Base-by-base conservation (phyloP, 2,797 vertebrate genomes). In the Microctenopoma stevenorrisi region DNA sequence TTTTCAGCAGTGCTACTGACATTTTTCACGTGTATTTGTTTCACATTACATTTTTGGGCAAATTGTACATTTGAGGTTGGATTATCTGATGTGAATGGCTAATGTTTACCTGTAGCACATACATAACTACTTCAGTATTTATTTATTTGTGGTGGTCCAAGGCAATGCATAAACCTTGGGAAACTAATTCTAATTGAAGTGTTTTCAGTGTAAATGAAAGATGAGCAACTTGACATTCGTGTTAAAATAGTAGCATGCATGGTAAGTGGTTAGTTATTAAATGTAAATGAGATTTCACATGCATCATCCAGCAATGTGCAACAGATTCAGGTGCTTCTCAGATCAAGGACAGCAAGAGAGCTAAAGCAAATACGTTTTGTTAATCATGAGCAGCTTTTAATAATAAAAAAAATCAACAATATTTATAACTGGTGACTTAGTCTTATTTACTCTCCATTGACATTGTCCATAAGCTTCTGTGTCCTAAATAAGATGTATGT, bases 11-110 rank as follows among this genome's bases (percentile, higher is more conserved):
- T 58, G 59, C 13, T 25, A 59, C 57, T 57, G 56, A 60, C 69
- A 67, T 73, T 70, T 47, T 70, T 65, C 65, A 54, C 57, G 61
- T 81, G 59, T 49, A 68, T 80, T 77, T 80, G 38, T 46, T 73
- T 79, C 68, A 77, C 55, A 79, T 47, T 66, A 59, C 52, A 65
- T 74, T 83, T 57, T 3, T 26, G 76, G 82, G 72, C 60, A 83
- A 86, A 87, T 83, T 85, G 70, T 62, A 86, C 64, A 81, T 83
- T 87, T 86, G 83, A 85, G 81, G 79, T 86, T 78, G 68, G 64
- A 78, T 89, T 84, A 81, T 83, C 76, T 71, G 56, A 25, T 67
- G 38, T 65, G 61, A 68, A 76, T 37, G 54, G 66, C 25, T 70
- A 81, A 82, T 76, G 63, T 67, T 58, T 48, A 68, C 69, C 50